A percentile compares a stretch with the other conserved stretches of the same genome.
These are phyloP conservation scores for Cyclargus thomasi DNA, from an alignment of 1,140 invertebrate genomes.

Conservation along the genomic window DNA sequence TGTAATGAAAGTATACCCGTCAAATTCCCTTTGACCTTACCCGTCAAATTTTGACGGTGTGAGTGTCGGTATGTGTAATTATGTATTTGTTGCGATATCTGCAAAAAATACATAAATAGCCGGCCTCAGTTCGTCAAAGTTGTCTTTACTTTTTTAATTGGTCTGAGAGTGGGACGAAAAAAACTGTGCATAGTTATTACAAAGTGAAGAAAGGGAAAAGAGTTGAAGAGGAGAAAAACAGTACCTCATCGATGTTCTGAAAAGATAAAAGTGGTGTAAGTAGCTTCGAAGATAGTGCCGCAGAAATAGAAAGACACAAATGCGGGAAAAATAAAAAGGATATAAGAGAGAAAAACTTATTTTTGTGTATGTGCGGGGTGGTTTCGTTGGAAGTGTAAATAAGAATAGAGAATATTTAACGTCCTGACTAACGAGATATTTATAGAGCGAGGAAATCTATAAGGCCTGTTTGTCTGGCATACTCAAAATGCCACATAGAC, in stretches of 20 bases:
- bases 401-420: not conserved
- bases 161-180: slow-evolving; percentile 25
- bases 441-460: no score
- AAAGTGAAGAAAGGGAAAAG: slow-evolving; percentile 42
- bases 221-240: slow-evolving; percentile 58
- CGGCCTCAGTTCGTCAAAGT: no score
- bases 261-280: slow-evolving; percentile 69
- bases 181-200: slow-evolving; percentile 54
- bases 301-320: not conserved
- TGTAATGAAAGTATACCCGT: no score
- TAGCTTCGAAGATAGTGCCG: slow-evolving; percentile 21
- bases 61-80: no score
- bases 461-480: no score
- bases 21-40: no score
- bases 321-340: not conserved
- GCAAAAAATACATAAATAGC: no score
- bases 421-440: no score
- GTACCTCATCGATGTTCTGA: slow-evolving; percentile 74
- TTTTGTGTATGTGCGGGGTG: slow-evolving; percentile 17
- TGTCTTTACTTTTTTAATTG: not conserved
- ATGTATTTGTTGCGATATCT: no score
- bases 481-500: no score
- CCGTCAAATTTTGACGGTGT: no score
- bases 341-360: slow-evolving; percentile 14
- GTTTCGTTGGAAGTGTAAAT: not conserved